These are phyloP conservation scores for Lycocerus yunnanus DNA, from an alignment of 2,888 invertebrate genomes.

Conservation along the genomic window DNA sequence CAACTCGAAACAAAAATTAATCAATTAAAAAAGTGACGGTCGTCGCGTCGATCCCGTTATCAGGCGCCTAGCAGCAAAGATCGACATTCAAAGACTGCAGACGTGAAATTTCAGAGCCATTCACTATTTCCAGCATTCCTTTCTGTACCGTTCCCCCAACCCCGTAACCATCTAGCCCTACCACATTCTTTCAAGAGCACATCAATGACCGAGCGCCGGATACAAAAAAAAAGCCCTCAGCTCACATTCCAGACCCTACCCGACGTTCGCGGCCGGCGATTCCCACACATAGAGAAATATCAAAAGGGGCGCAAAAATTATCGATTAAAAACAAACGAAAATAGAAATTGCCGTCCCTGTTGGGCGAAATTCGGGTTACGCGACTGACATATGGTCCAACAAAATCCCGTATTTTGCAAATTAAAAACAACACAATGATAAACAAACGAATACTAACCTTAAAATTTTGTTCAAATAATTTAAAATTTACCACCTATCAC, in stretches of 20 bases:
- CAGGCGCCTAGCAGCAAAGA: not conserved
- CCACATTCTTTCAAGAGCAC: conserved; percentile 58
- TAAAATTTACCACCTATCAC: conserved; percentile 8
- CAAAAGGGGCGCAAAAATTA: not conserved
- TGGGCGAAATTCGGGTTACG: conserved; percentile 3
- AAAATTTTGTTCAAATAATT: not conserved
- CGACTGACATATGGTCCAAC: conserved; percentile 19
- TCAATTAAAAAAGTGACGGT: not conserved
- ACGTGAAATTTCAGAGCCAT: conserved; percentile 46
- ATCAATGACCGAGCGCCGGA: conserved; percentile 57
- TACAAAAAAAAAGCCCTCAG: conserved; percentile 47
- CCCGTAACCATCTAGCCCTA: conserved; percentile 49
- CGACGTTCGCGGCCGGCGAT: not conserved
- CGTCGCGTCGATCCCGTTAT: not conserved
- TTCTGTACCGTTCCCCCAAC: conserved; percentile 42
- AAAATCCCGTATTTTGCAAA: not conserved
- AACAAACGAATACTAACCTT: conserved; percentile 18
- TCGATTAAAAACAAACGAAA: not conserved
- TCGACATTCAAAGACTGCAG: conserved; percentile 27
- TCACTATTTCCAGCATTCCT: conserved; percentile 57
- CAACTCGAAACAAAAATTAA: not conserved
- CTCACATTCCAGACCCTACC: conserved; percentile 29
- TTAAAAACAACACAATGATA: not conserved
- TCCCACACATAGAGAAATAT: not conserved
- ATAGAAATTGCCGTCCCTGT: conserved; percentile 7